phyloP scores from a whole-genome alignment of 1,140 invertebrate genomes.

The Neodiprion fabricii region DNA sequence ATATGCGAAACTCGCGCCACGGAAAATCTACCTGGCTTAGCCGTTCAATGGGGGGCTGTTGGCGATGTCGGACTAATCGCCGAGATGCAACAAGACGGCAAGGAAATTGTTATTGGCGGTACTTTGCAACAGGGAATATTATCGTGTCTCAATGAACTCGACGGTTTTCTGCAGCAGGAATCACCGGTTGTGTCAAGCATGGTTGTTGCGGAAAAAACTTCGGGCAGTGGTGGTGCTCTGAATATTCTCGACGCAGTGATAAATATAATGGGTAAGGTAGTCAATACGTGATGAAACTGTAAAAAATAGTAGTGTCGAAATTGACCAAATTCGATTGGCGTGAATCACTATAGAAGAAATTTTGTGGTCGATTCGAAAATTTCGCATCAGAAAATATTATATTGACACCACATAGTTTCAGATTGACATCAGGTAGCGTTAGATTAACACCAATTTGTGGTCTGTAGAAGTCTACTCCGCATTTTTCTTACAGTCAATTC shows the following conservation, averaged over 20 bases:
- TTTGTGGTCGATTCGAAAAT: no score
- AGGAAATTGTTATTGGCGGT: conserved; percentile 66
- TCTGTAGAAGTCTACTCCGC: no score
- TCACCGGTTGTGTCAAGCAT: conserved; percentile 69
- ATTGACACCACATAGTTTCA: no score
- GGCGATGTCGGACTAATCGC: conserved; percentile 67
- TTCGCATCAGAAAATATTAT: no score
- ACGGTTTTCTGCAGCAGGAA: conserved; percentile 66
- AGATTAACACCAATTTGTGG: neutral
- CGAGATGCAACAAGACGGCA: conserved; percentile 71
- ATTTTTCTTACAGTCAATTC: no score
- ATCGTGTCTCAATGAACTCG: conserved; percentile 65
- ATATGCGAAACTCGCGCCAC: conserved; percentile 62
- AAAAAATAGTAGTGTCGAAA: no score
- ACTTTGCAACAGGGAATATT: conserved; percentile 72
- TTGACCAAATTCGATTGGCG: no score
- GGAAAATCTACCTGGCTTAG: conserved; percentile 63
- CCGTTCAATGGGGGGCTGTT: conserved; percentile 68
- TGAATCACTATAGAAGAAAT: no score
- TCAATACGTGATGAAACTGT: neutral
- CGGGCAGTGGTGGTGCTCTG: conserved; percentile 37
- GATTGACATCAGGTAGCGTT: neutral
- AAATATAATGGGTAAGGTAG: conserved; percentile 56
- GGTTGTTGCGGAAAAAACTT: conserved; percentile 67
- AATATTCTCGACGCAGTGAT: conserved; percentile 60